Percentiles rank a stretch among this genome's conserved stretches.
Evolutionary conservation across 2,113 vertebrate genomes (phyloP).

Genomic region (Archilochus colubris): DNA sequence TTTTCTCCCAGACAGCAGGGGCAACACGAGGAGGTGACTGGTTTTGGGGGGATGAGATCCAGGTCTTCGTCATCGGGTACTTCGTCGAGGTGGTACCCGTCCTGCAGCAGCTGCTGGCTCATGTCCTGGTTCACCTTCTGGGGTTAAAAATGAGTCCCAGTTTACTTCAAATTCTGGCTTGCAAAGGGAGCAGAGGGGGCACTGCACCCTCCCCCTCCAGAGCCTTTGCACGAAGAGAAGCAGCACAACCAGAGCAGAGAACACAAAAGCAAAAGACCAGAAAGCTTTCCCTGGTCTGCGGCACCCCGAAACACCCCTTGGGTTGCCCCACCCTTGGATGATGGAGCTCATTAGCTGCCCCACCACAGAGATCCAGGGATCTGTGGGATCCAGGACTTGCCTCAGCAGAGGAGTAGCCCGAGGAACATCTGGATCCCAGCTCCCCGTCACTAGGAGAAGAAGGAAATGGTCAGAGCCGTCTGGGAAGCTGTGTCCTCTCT

Average conservation of each 20-base stretch:
- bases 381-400: constrained; percentile 74
- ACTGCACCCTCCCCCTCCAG: neutral
- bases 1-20: constrained; percentile 81
- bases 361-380: too few relatives aligned
- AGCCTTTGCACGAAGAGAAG: neutral
- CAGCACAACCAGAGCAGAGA: neutral
- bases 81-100: constrained; percentile 95
- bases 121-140: constrained; percentile 93
- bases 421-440: constrained; percentile 92
- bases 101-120: constrained; percentile 90
- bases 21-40: constrained; percentile 83
- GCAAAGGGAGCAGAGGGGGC: neutral
- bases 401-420: constrained; percentile 97
- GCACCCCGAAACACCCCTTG: neutral
- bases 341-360: neutral
- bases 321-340: neutral
- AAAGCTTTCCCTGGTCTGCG: neutral
- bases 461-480: constrained; percentile 20
- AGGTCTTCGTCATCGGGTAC: constrained; percentile 96
- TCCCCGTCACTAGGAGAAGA: constrained; percentile 86
- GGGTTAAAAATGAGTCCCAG: neutral
- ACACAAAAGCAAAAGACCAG: neutral
- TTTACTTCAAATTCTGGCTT: neutral
- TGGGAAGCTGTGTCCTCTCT: neutral
- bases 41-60: constrained; percentile 96